These are phyloP conservation scores for Sorex fumeus DNA, from an alignment of 2,113 vertebrate genomes.

Conservation along the genomic window DNA sequence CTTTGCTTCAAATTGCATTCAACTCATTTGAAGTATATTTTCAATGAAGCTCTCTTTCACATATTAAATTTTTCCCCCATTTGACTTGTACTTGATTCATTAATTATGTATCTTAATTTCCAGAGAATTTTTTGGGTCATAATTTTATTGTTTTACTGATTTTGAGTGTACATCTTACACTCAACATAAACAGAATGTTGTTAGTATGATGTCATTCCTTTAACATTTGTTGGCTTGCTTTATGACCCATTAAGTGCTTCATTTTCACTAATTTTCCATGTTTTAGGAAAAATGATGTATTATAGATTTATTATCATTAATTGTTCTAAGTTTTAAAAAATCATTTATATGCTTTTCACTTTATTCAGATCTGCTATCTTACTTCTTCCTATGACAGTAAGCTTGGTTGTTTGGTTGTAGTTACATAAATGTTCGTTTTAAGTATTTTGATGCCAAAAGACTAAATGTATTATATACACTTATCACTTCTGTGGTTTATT, in stretches of 20 bases:
- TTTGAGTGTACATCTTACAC: neutral
- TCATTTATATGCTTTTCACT: too few relatives aligned
- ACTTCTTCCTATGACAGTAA: neutral
- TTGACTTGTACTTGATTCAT: slow-evolving; percentile 53
- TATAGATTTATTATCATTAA: neutral
- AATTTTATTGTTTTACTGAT: neutral
- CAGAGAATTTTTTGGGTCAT: neutral
- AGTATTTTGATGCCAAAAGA: neutral
- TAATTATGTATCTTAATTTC: slow-evolving; percentile 30
- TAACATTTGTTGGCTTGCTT: neutral
- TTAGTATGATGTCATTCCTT: neutral
- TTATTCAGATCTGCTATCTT: neutral
- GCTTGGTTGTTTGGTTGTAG: neutral
- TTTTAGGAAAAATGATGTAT: neutral
- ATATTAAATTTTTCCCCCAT: neutral
- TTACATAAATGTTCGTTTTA: slow-evolving; percentile 27
- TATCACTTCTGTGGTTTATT: slow-evolving; percentile 9
- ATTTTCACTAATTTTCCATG: slow-evolving; percentile 10
- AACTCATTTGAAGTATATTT: slow-evolving; percentile 54
- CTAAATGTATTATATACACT: slow-evolving; percentile 6
- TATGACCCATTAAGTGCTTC: neutral
- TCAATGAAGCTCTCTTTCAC: slow-evolving; percentile 18
- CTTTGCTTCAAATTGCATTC: slow-evolving; percentile 1
- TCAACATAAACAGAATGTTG: slow-evolving; percentile 1
- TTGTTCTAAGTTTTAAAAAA: too few relatives aligned